phyloP scores from a whole-genome alignment of 2,888 invertebrate genomes.

The Epistrophe eligans region DNA sequence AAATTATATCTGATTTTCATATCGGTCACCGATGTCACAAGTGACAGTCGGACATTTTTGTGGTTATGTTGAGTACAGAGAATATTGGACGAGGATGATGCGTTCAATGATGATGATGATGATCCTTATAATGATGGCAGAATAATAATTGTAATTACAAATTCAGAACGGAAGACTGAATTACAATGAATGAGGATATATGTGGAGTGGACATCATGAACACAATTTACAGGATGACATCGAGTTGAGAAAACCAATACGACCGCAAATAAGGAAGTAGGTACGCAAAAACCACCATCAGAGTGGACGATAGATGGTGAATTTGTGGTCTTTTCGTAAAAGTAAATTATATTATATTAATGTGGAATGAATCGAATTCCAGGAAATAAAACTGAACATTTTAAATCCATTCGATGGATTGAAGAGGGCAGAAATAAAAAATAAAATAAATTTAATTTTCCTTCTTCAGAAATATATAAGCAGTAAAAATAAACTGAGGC shows the following conservation, averaged over 20 bases:
- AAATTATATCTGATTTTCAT: constrained; percentile 69
- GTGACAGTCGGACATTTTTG: constrained; percentile 17
- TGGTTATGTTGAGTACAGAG: neutral
- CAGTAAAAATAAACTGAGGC: too few species aligned
- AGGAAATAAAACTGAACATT: too few species aligned
- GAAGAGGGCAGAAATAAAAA: neutral
- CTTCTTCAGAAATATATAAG: too few species aligned
- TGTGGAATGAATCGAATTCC: constrained; percentile 21
- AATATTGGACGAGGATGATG: neutral
- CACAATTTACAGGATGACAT: constrained; percentile 51
- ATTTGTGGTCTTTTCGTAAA: constrained; percentile 19
- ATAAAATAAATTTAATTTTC: neutral
- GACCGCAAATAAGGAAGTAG: constrained; percentile 19
- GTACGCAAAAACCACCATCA: constrained; percentile 37
- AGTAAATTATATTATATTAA: neutral
- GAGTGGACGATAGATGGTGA: neutral
- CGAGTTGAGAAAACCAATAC: constrained; percentile 46
- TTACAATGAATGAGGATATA: constrained; percentile 24
- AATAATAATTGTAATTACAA: constrained; percentile 71
- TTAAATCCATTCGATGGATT: neutral
- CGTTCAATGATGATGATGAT: constrained; percentile 4
- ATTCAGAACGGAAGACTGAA: constrained; percentile 56
- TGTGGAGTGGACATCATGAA: too few species aligned
- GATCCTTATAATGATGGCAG: constrained; percentile 30
- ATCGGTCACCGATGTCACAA: constrained; percentile 53